Conservation (phyloP, 2,797 vertebrate genomes). For the Enteromius paludinosus region DNA sequence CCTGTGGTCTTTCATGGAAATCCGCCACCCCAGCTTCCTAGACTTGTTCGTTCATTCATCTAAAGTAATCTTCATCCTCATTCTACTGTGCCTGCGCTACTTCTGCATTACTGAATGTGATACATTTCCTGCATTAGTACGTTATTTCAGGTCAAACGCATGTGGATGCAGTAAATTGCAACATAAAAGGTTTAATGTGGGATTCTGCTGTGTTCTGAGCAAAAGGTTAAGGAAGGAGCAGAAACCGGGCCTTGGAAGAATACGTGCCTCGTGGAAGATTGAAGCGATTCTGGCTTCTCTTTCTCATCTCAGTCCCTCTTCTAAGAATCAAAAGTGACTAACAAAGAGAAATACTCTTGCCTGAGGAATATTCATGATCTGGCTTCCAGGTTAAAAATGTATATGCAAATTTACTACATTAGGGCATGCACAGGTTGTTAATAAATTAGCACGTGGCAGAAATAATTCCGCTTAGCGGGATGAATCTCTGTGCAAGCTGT, state of each 20-base stretch:
- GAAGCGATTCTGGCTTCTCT: slow-evolving; percentile 65
- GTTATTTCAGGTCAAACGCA: slow-evolving; percentile 39
- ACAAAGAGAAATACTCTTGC: slow-evolving; percentile 60
- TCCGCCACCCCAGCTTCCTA: not conserved
- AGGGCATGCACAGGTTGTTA: slow-evolving; percentile 87
- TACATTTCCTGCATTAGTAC: slow-evolving; percentile 1
- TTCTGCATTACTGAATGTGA: slow-evolving; percentile 4
- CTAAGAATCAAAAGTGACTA: slow-evolving; percentile 60
- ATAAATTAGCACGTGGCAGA: slow-evolving; percentile 92
- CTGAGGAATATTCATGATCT: slow-evolving; percentile 76
- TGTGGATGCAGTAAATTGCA: slow-evolving; percentile 37
- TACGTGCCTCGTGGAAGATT: slow-evolving; percentile 74
- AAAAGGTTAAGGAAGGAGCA: slow-evolving; percentile 61
- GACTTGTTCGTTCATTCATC: slow-evolving; percentile 12
- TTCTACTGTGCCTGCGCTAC: not conserved
- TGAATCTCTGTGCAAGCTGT: slow-evolving; percentile 90
- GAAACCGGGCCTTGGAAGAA: slow-evolving; percentile 76
- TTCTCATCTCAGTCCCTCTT: slow-evolving; percentile 24
- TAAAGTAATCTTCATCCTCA: slow-evolving; percentile 17
- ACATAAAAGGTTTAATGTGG: slow-evolving; percentile 32
- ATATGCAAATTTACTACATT: slow-evolving; percentile 86
- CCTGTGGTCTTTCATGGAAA: slow-evolving; percentile 26
- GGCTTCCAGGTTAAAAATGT: slow-evolving; percentile 84
- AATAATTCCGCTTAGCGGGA: slow-evolving; percentile 94
- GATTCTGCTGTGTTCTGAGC: slow-evolving; percentile 20